Conservation (phyloP, 2,888 invertebrate species). For the Lasius platythorax region DNA sequence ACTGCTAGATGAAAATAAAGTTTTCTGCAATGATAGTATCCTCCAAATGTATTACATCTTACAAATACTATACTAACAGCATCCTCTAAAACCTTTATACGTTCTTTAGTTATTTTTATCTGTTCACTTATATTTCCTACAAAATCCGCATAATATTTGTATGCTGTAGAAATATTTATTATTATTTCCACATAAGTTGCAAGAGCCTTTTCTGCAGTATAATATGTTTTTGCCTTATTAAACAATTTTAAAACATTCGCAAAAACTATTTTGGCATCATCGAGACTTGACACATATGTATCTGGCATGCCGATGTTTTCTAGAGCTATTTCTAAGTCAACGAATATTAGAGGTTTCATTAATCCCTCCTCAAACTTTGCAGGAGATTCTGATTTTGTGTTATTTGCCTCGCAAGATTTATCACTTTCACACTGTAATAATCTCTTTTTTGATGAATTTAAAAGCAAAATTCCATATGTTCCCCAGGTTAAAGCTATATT, state of each 20-base stretch:
- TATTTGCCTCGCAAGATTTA: neutral
- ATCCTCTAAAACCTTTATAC: neutral
- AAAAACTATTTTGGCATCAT: neutral
- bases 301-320: neutral
- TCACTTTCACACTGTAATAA: no score
- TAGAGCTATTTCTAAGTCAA: neutral
- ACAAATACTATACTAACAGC: neutral
- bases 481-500: slow-evolving; percentile 1
- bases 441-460: neutral
- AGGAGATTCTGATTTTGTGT: neutral
- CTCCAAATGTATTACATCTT: neutral
- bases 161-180: neutral
- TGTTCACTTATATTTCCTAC: no score
- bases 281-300: neutral
- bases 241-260: neutral
- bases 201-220: neutral
- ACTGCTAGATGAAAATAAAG: neutral
- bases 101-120: slow-evolving; percentile 10
- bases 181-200: neutral
- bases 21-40: neutral
- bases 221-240: neutral
- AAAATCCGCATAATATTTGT: slow-evolving; percentile 7
- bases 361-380: neutral
- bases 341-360: neutral
- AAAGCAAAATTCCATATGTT: neutral